Percentiles rank a stretch among this genome's conserved stretches.
Evolutionary conservation across 2,113 vertebrate species (phyloP).

Genomic region (Pseudopipra pipra): DNA sequence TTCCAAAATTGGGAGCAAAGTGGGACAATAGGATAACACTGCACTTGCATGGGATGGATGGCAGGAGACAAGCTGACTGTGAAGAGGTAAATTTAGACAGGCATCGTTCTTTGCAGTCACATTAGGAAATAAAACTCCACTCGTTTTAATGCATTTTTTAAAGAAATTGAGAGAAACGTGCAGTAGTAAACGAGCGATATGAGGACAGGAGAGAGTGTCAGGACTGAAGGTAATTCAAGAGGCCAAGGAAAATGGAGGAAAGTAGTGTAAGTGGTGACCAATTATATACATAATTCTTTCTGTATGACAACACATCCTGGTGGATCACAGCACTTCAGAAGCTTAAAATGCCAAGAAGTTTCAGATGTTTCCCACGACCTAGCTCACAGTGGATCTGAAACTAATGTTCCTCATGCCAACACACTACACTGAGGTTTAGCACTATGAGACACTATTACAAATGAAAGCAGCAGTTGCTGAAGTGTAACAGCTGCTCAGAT

Average conservation of each 20-base stretch:
- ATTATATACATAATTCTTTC: background rate
- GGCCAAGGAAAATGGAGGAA: background rate
- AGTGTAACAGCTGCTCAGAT: constrained; percentile 64
- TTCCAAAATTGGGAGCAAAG: background rate
- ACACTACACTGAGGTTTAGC: constrained; percentile 18
- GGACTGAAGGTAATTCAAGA: background rate
- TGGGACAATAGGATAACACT: background rate
- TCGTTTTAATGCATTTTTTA: background rate
- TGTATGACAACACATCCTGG: background rate
- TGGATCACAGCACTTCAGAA: constrained; percentile 28
- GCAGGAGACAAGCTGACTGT: background rate
- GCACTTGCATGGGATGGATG: background rate
- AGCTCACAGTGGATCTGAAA: background rate
- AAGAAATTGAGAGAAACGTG: background rate
- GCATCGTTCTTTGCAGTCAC: background rate
- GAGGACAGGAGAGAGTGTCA: background rate
- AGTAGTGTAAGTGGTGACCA: background rate
- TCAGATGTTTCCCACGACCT: background rate
- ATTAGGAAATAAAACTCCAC: background rate
- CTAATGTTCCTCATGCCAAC: background rate
- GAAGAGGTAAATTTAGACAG: background rate
- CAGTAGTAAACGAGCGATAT: background rate
- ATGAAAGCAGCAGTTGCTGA: constrained; percentile 56
- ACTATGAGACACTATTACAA: constrained; percentile 45
- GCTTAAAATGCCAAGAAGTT: constrained; percentile 3